Base-by-base conservation (phyloP, 2,797 vertebrate species). In the Myioborus miniatus region DNA sequence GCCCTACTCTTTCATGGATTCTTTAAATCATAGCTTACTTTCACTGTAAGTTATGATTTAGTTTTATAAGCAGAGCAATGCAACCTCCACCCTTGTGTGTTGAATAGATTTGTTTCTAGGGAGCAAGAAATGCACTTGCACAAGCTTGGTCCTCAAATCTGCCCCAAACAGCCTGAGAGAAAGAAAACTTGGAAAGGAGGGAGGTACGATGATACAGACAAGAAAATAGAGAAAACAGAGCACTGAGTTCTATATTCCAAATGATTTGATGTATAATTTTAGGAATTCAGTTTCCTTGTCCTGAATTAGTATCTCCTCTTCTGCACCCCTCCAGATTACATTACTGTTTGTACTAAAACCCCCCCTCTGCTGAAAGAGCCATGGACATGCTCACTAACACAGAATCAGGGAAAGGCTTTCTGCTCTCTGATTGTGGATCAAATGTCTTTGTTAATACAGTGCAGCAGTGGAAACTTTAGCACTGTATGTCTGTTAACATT, bases 111-210 rank as follows among this genome's bases (percentile, higher is more conserved):
- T 59, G 32, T 65, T 71, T 49, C 50, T 58, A 43, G 58, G 62
- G 62, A 92, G 16, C 41, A 47, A 18, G 82, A 75, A 81, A 75
- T 63, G 52, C 29, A 26, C 32, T 26, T 58, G 29, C 47, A 74
- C 29, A 2, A 53, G 27, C 41, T 39, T 74, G 30, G 50, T 81
- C 26, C 69, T 88, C 62, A 89, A 72, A 87, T 82, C 23, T 75
- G 62, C 43, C 53, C 63, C 55, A 69, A 50, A 72, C 0, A 87
- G 78, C 52, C 63, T 39, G 30, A 82, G 43, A 65, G 24, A n/a
- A 77, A 86, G 36, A 67, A 83, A 74, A 50, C n/a, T 36, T 85
- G 50, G 64, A 83, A 92, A 69, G 64, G 64, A 53, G 8, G 32
- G 36, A 24, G 20, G 19, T 34, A 39, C 0, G 0, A 71, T 49